Conservation (phyloP, 2,797 vertebrate species). For the Sebastes dallii region DNA sequence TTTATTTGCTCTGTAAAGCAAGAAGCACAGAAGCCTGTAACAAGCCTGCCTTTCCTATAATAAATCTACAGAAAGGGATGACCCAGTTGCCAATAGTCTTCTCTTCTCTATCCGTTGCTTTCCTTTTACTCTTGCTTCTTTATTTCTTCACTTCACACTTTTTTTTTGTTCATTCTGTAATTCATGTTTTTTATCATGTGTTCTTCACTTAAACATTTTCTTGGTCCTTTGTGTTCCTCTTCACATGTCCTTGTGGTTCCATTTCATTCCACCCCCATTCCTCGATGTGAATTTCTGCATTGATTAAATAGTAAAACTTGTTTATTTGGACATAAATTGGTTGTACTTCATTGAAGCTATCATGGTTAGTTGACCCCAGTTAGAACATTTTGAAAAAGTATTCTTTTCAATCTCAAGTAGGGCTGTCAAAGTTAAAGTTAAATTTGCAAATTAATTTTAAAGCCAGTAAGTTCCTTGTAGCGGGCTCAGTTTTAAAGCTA, state of each 20-base stretch:
- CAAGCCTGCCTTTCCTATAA: slow-evolving; percentile 60
- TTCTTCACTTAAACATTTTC: not conserved
- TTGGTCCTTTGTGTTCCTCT: not conserved
- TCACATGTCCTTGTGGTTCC: not conserved
- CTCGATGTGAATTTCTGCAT: not conserved
- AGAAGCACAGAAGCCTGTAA: slow-evolving; percentile 73
- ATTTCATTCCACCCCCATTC: not conserved
- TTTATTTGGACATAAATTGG: slow-evolving; percentile 17
- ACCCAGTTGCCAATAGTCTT: slow-evolving; percentile 43
- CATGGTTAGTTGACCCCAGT: slow-evolving; percentile 1
- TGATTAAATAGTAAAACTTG: slow-evolving; percentile 34
- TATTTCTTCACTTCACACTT: not conserved
- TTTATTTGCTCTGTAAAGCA: slow-evolving; percentile 82
- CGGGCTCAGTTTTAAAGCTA: no score
- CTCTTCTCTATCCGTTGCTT: slow-evolving; percentile 16
- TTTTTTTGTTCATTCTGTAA: slow-evolving; percentile 9
- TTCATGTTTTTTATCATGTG: not conserved
- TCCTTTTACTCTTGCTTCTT: not conserved
- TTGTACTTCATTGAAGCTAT: slow-evolving; percentile 23
- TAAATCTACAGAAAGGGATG: slow-evolving; percentile 66
- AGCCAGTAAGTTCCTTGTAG: no score
- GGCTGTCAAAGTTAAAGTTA: no score
- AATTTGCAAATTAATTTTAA: no score
- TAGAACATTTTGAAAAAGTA: no score
- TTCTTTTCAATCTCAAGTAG: no score